These are phyloP conservation scores for Rhagonycha fulva DNA, from an alignment of 2,888 invertebrate species.

Conservation along the genomic window DNA sequence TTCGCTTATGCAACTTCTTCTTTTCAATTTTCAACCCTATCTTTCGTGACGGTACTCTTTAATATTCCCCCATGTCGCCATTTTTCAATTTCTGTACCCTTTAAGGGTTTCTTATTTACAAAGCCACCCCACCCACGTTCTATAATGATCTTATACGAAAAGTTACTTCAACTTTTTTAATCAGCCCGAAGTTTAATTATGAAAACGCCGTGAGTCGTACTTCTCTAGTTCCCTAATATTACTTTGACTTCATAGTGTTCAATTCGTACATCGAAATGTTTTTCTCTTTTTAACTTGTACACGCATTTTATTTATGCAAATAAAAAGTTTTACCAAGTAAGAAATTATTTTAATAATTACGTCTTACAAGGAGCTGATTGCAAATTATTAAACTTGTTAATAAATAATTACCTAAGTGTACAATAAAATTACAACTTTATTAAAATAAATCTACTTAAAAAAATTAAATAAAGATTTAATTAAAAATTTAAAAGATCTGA, in stretches of 20 bases:
- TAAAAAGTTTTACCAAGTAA: neutral
- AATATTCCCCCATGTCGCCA: conserved; percentile 42
- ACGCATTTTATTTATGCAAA: neutral
- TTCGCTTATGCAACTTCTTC: conserved; percentile 32
- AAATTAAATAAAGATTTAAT: neutral
- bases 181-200: conserved; percentile 48
- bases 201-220: conserved; percentile 39
- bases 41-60: conserved; percentile 42
- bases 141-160: conserved; percentile 47
- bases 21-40: conserved; percentile 40
- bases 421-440: neutral
- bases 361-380: neutral
- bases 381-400: neutral
- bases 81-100: conserved; percentile 46
- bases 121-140: conserved; percentile 36
- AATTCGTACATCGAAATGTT: conserved; percentile 28
- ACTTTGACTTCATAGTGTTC: conserved; percentile 21
- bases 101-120: conserved; percentile 46
- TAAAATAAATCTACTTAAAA: neutral
- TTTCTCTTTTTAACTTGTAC: conserved; percentile 12
- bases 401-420: neutral
- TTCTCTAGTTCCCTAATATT: conserved; percentile 23
- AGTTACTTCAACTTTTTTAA: conserved; percentile 49
- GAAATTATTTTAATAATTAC: neutral
- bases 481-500: conserved; percentile 15